Evolutionary conservation across 2,888 invertebrate species (phyloP).

Genomic region (Drosophila rellima): DNA sequence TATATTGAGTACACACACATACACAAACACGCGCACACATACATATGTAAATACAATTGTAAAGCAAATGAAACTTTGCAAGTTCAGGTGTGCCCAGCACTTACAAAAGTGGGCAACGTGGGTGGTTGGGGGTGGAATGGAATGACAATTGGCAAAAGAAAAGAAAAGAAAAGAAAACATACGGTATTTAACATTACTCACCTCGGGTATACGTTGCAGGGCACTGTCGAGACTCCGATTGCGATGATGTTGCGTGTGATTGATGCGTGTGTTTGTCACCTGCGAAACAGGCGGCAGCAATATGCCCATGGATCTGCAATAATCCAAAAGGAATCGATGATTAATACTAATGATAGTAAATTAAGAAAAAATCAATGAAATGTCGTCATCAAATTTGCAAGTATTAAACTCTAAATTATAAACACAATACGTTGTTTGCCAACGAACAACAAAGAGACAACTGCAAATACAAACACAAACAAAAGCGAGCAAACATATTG

Average conservation of each 20-base stretch:
- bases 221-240: conserved; percentile 96
- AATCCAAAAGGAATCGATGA: conserved; percentile 12
- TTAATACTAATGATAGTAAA: conserved; percentile 8
- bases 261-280: conserved; percentile 86
- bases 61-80: conserved; percentile 45
- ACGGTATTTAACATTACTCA: conserved; percentile 62
- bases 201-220: conserved; percentile 95
- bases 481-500: conserved; percentile 22
- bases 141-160: conserved; percentile 5
- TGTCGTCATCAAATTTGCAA: conserved; percentile 29
- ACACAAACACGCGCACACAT: conserved; percentile 19
- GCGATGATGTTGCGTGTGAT: conserved; percentile 91
- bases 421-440: conserved; percentile 1
- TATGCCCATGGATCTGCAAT: conserved; percentile 86
- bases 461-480: conserved; percentile 2
- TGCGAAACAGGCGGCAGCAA: conserved; percentile 86
- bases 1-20: conserved; percentile 30
- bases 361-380: conserved; percentile 58
- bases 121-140: not conserved
- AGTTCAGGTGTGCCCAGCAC: conserved; percentile 34
- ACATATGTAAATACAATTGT: conserved; percentile 14
- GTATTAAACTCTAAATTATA: conserved; percentile 9
- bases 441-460: conserved; percentile 11
- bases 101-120: conserved; percentile 12
- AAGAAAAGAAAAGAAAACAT: not conserved